Evolutionary conservation across 2,888 invertebrate genomes (phyloP), one percentile per base, ranked within the genome.

Genomic region (Thymelicus lineola): DNA sequence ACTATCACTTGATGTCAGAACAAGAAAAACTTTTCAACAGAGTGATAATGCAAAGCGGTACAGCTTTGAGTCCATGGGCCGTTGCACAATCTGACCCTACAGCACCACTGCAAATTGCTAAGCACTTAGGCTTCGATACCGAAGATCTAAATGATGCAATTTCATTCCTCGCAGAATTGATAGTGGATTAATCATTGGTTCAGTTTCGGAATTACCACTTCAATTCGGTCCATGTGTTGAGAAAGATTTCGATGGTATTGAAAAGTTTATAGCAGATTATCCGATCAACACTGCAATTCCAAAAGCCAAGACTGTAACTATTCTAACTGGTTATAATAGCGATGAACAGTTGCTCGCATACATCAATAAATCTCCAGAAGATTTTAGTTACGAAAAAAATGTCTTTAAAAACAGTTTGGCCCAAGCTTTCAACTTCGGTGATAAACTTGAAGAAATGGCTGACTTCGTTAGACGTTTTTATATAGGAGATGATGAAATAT

Each of bases 291-390:
- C 75, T 28, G 70, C 76, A 20, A 62, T 76, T 0, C 80, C 83
- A 0, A 86, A 84, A 79, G 79, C 76, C 0, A 79, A 73, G 53
- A 74, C 79, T 35, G 76, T 85, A n/a, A 76, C 84, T n/a, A 74
- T 88, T 64, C 69, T 87, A 45, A 76, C 84, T 9, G 89, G 89
- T 9, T 86, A 81, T 45, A 81, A 85, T 74, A 66, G 76, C 79
- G 67, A 74, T 79, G 70, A 89, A 86, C 71, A 20, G 72, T 76
- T 66, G 73, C 75, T 15, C 72, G 20, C 57, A 71, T 80, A 59
- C 53, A 17, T 64, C 20, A 17, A 50, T 10, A 70, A 64, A 50
- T n/a, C 7, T 0, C 35, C 69, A 5, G 63, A 70, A 42, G 58
- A 48, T 0, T 64, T 9, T 38, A 59, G 42, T 42, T 42, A 58